Conservation (phyloP, 2,888 invertebrate species). For the Lepetodrilus schrolli region DNA sequence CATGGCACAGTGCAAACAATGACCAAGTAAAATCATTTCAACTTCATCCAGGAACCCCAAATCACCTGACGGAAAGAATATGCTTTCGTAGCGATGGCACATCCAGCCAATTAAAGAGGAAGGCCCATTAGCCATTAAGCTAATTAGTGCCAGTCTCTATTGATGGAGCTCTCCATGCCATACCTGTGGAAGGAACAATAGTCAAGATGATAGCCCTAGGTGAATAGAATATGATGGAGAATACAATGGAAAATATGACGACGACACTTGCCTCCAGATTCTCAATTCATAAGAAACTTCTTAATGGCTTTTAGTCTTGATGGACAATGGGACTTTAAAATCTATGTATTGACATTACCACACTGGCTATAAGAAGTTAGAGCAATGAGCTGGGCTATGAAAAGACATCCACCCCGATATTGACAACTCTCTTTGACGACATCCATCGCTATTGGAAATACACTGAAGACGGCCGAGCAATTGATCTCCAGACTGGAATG, state of each 20-base stretch:
- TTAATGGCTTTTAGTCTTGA: background rate
- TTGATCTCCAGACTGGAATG: background rate
- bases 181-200: background rate
- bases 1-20: constrained; percentile 14
- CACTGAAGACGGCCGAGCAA: background rate
- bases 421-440: background rate
- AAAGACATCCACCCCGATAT: background rate
- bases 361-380: background rate
- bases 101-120: background rate
- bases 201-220: background rate
- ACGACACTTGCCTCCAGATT: background rate
- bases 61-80: constrained; percentile 11
- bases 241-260: too few relatives aligned
- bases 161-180: background rate
- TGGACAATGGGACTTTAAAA: background rate
- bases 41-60: background rate
- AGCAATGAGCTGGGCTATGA: background rate
- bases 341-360: background rate
- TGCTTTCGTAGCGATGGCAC: constrained; percentile 1
- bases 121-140: constrained; percentile 21
- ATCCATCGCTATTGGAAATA: background rate
- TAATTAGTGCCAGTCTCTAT: background rate
- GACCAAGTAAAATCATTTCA: background rate
- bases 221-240: background rate
- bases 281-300: background rate